phyloP scores from a whole-genome alignment of 2,888 invertebrate species.

The Drosophila flavopinicola region DNA sequence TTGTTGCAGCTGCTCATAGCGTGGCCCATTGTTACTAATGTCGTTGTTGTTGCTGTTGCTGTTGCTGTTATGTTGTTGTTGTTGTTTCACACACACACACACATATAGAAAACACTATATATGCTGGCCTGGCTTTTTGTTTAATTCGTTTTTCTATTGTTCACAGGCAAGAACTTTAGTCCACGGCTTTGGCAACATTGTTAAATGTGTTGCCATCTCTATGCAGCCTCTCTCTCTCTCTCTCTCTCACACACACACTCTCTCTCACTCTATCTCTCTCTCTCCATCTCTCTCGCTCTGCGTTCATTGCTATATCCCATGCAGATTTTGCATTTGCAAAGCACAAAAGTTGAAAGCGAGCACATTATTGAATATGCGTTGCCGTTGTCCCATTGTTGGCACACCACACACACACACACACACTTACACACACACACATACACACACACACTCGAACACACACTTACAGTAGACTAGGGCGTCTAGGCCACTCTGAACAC shows the following conservation, averaged over 20 bases:
- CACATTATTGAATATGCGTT: conserved; percentile 78
- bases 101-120: conserved; percentile 6
- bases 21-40: conserved; percentile 55
- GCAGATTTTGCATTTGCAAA: conserved; percentile 69
- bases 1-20: conserved; percentile 70
- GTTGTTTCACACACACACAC: conserved; percentile 30
- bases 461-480: background rate
- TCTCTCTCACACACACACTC: background rate
- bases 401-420: conserved; percentile 10
- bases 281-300: background rate
- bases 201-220: conserved; percentile 60
- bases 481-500: conserved; percentile 19
- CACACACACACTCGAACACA: conserved; percentile 2
- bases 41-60: conserved; percentile 33
- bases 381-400: conserved; percentile 63
- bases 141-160: conserved; percentile 79
- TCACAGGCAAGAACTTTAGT: conserved; percentile 74
- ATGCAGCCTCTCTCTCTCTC: conserved; percentile 7
- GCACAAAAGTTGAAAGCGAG: conserved; percentile 76
- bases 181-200: conserved; percentile 72
- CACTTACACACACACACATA: conserved; percentile 6
- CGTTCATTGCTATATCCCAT: conserved; percentile 16
- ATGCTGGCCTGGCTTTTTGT: conserved; percentile 65
- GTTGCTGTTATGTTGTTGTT: conserved; percentile 9
- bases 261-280: background rate